A percentile compares a stretch with the other conserved stretches of the same genome.
These are phyloP conservation scores for Cynopterus brachyotis DNA, from an alignment of 2,113 vertebrate species.

Conservation along the genomic window DNA sequence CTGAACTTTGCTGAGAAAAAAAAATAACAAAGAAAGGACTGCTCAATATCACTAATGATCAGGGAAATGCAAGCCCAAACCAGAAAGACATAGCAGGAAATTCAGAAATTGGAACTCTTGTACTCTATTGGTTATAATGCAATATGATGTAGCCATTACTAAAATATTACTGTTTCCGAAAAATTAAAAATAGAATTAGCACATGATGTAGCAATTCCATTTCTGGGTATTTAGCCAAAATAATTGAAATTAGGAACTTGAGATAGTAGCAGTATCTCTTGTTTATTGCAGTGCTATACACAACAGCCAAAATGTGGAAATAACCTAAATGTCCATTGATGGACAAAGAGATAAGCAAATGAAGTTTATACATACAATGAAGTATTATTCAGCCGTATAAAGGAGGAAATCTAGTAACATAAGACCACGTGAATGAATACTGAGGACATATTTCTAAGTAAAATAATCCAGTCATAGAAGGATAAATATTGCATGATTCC, in stretches of 20 bases:
- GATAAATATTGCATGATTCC: background rate
- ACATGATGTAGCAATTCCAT: background rate
- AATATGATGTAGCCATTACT: background rate
- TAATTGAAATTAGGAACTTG: background rate
- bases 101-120: background rate
- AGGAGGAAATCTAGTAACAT: background rate
- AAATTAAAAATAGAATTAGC: background rate
- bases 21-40: background rate
- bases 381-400: background rate
- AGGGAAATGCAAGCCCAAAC: background rate
- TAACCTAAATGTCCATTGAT: background rate
- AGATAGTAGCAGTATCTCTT: background rate
- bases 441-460: background rate
- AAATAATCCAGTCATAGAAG: background rate
- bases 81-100: background rate
- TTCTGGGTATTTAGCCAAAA: background rate
- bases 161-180: background rate
- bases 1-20: background rate
- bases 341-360: background rate
- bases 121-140: background rate
- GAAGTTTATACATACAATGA: background rate
- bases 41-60: background rate
- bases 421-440: background rate
- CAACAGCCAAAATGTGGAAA: background rate
- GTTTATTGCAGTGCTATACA: background rate